Conservation (phyloP, 1,140 invertebrate species). For the Hestina assimilis region DNA sequence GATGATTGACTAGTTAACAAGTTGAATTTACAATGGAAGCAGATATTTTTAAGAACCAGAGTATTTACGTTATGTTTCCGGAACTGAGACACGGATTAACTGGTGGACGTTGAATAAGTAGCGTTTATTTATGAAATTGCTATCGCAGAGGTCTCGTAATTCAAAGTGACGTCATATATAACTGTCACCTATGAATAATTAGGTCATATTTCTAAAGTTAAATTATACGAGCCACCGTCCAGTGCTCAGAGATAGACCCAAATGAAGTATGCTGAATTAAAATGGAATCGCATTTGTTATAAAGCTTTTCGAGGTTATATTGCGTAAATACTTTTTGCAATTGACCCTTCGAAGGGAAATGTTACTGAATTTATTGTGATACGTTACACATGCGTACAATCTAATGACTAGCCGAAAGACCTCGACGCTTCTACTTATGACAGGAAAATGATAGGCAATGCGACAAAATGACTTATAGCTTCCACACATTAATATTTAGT, state of each 20-base stretch:
- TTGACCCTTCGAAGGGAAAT: not conserved
- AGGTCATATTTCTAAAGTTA: conserved; percentile 9
- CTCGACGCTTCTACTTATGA: no score
- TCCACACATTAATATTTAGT: no score
- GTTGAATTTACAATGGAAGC: no score
- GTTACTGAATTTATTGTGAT: not conserved
- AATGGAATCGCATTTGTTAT: not conserved
- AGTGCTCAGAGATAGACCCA: not conserved
- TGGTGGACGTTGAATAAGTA: no score
- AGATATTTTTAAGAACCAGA: no score
- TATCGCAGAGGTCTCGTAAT: not conserved
- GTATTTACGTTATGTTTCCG: no score
- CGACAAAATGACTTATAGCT: no score
- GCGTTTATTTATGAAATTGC: not conserved
- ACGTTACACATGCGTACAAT: no score
- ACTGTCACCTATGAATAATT: conserved; percentile 16
- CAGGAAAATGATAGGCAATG: no score
- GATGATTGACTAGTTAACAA: no score
- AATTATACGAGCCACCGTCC: conserved; percentile 1
- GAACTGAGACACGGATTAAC: no score
- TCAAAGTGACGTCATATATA: conserved; percentile 13
- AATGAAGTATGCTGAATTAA: conserved; percentile 5
- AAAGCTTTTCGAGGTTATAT: not conserved
- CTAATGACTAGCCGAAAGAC: no score
- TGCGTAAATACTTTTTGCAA: not conserved